Percentiles rank a stretch among this genome's conserved stretches.
phyloP scores from a whole-genome alignment of 2,888 invertebrate species.

The Nezara viridula region DNA sequence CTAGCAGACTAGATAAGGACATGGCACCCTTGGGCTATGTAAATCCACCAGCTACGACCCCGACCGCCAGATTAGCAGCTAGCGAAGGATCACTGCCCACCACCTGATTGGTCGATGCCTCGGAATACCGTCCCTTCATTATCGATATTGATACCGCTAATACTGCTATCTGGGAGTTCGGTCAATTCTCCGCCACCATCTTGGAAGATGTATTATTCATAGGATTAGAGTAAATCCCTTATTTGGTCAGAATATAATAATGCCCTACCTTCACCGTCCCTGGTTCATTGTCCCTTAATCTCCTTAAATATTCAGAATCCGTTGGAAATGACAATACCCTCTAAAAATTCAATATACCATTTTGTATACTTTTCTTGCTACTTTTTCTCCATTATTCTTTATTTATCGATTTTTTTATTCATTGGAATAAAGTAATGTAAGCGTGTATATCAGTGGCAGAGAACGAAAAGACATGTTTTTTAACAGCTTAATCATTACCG shows the following conservation, averaged over 20 bases:
- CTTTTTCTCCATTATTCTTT: too few relatives aligned
- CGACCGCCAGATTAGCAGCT: background rate
- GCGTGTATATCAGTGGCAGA: too few relatives aligned
- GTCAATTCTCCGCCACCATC: background rate
- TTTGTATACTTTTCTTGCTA: background rate
- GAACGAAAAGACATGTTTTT: too few relatives aligned
- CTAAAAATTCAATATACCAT: background rate
- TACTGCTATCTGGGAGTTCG: background rate
- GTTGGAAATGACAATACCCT: background rate
- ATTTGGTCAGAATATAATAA: conserved; percentile 18
- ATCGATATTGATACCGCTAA: conserved; percentile 19
- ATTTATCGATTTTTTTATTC: too few relatives aligned
- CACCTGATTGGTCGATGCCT: background rate
- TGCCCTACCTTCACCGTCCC: background rate
- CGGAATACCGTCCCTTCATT: background rate
- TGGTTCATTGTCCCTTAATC: background rate
- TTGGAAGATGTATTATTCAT: conserved; percentile 31
- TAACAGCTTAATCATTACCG: too few relatives aligned
- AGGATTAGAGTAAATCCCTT: background rate
- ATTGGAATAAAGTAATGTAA: too few relatives aligned
- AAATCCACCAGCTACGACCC: background rate
- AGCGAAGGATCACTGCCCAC: background rate
- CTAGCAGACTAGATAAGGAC: background rate
- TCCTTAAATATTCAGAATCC: background rate
- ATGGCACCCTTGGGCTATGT: conserved; percentile 31